Conservation (phyloP, 2,113 vertebrate species). For the Scytalopus superciliaris region DNA sequence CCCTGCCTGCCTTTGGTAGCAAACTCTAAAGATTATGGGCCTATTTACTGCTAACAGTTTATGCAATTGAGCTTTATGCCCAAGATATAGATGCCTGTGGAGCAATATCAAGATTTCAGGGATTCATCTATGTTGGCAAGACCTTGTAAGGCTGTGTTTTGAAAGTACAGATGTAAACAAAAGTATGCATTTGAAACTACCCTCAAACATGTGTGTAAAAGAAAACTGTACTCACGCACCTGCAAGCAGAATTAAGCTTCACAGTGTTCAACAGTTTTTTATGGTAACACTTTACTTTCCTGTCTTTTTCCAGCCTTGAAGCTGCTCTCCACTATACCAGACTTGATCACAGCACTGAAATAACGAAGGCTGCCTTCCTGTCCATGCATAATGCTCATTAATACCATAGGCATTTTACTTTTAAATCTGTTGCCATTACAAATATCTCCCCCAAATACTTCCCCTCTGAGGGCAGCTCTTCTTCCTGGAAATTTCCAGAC, state of each 20-base stretch:
- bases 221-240: background rate
- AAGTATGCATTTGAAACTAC: background rate
- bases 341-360: background rate
- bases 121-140: background rate
- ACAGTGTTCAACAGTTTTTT: background rate
- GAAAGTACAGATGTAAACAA: background rate
- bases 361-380: background rate
- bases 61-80: background rate
- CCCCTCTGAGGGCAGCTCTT: background rate
- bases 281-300: background rate
- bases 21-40: background rate
- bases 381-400: background rate
- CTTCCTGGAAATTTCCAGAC: background rate
- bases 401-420: background rate
- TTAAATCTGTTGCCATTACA: background rate
- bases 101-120: background rate
- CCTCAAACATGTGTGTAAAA: background rate
- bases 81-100: background rate
- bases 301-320: background rate
- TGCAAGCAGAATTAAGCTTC: background rate
- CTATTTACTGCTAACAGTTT: background rate
- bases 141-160: background rate
- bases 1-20: background rate
- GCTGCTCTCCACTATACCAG: background rate
- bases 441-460: background rate